Conservation (phyloP, 2,113 vertebrate species). For the Percina caprodes region DNA sequence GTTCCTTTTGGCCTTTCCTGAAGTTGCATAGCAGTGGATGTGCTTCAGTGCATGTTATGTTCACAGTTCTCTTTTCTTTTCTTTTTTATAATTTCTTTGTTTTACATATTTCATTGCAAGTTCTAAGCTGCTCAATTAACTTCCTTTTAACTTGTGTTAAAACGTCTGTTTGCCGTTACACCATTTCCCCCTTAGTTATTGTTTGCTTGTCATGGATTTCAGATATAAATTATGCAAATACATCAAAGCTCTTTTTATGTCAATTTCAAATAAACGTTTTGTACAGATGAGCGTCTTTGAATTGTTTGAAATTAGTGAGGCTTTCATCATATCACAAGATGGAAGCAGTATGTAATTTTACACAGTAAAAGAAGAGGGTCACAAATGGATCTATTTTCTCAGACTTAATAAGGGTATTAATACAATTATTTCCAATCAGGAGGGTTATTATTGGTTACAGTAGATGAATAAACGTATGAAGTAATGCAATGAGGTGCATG, state of each 20-base stretch:
- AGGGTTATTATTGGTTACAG: background rate
- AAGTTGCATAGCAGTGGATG: slow-evolving; percentile 34
- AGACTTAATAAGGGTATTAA: background rate
- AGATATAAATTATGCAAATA: slow-evolving; percentile 75
- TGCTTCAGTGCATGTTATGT: slow-evolving; percentile 36
- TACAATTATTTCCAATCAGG: background rate
- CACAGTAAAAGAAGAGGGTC: background rate
- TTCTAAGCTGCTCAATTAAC: slow-evolving; percentile 59
- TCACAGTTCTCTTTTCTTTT: slow-evolving; percentile 36
- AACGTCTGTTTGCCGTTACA: slow-evolving; percentile 39
- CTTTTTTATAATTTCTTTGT: slow-evolving; percentile 28
- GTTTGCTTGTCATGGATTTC: slow-evolving; percentile 72
- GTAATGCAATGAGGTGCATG: background rate
- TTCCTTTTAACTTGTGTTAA: slow-evolving; percentile 32
- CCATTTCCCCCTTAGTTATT: slow-evolving; percentile 61
- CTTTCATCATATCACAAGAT: background rate
- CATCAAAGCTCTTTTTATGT: slow-evolving; percentile 77
- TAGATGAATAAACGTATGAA: background rate
- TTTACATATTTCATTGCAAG: slow-evolving; percentile 51
- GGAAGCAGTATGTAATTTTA: too few relatives aligned
- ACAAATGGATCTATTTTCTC: background rate
- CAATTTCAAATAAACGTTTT: slow-evolving; percentile 83
- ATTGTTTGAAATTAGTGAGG: background rate
- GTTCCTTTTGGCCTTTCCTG: slow-evolving; percentile 19
- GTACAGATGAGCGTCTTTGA: slow-evolving; percentile 64